phyloP scores from a whole-genome alignment of 2,888 invertebrate species.

The Furcula furcula region DNA sequence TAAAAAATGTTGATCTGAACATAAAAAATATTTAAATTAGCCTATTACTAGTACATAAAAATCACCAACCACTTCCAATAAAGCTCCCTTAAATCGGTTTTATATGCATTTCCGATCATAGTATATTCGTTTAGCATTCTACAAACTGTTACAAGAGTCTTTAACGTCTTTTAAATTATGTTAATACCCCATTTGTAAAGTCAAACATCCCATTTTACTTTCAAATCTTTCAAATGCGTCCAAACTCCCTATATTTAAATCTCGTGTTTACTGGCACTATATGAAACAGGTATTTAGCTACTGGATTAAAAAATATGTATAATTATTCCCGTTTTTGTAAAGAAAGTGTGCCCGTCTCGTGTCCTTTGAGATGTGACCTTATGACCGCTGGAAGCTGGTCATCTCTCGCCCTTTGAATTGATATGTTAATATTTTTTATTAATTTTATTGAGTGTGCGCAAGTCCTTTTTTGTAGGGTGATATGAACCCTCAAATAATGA shows the following conservation, averaged over 20 bases:
- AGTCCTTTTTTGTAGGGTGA: too few species aligned
- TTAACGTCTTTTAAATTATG: conserved; percentile 21
- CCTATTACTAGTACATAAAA: too few species aligned
- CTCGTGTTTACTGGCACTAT: conserved; percentile 33
- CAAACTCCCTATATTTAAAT: conserved; percentile 30
- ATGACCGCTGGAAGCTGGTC: conserved; percentile 34
- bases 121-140: background rate
- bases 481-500: too few species aligned
- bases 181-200: conserved; percentile 20
- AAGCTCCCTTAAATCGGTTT: background rate
- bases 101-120: background rate
- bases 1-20: too few species aligned
- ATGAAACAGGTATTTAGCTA: too few species aligned
- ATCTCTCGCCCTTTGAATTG: conserved; percentile 26
- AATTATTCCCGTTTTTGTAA: conserved; percentile 27
- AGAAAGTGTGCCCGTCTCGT: conserved; percentile 35
- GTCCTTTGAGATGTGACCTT: conserved; percentile 25
- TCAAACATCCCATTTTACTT: conserved; percentile 29
- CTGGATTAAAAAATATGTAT: background rate
- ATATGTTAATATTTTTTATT: conserved; percentile 29
- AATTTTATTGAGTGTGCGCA: background rate
- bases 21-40: too few species aligned
- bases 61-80: too few species aligned
- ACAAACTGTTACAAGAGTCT: conserved; percentile 15
- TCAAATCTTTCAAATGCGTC: conserved; percentile 23